Percentiles rank a stretch among this genome's conserved stretches.
These are phyloP conservation scores for Anableps anableps DNA, from an alignment of 2,797 vertebrate genomes.

Conservation along the genomic window DNA sequence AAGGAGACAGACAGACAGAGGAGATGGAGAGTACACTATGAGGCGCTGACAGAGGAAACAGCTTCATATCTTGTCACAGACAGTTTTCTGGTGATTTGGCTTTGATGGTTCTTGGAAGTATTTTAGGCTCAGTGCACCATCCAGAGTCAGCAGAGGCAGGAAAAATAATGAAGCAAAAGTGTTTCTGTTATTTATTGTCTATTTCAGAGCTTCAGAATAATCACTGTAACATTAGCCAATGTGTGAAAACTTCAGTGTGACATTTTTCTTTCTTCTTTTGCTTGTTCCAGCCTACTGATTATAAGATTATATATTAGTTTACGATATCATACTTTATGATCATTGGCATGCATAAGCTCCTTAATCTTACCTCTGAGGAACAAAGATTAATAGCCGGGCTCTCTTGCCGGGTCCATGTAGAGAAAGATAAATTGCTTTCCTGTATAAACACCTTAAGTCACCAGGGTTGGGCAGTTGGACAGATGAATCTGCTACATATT, in stretches of 20 bases:
- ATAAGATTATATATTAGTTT: not conserved
- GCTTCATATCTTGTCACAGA: constrained; percentile 32
- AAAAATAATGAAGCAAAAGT: not conserved
- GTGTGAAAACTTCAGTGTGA: not conserved
- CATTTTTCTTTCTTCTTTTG: not conserved
- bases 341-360: not conserved
- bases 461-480: constrained; percentile 22
- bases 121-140: constrained; percentile 38
- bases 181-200: not conserved
- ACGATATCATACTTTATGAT: not conserved
- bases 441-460: constrained; percentile 18
- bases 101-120: constrained; percentile 45
- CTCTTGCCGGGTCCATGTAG: constrained; percentile 15
- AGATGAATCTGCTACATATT: constrained; percentile 43
- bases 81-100: constrained; percentile 39
- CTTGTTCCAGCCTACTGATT: constrained; percentile 1
- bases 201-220: constrained; percentile 11
- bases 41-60: constrained; percentile 23
- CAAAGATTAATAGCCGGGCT: not conserved
- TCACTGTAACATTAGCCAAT: constrained; percentile 2
- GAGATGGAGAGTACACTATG: constrained; percentile 12
- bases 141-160: constrained; percentile 25
- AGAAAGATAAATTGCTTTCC: constrained; percentile 22
- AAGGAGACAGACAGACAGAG: constrained; percentile 15
- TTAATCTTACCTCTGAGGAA: not conserved